These are phyloP conservation scores for Remorina albescens DNA, from an alignment of 2,797 vertebrate genomes.

Conservation along the genomic window DNA sequence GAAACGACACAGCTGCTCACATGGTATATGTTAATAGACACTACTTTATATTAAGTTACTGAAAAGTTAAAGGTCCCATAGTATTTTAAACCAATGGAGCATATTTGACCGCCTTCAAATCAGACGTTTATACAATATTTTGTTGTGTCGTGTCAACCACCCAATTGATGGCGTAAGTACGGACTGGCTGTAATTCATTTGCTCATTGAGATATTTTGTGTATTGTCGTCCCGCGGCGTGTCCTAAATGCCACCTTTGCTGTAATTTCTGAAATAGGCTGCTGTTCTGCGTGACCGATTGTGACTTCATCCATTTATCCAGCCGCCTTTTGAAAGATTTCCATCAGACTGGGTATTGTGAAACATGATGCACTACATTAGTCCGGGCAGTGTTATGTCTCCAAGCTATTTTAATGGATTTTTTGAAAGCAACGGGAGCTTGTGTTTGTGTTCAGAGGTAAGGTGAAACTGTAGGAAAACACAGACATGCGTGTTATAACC, in stretches of 20 bases:
- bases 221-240: background rate
- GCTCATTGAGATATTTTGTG: background rate
- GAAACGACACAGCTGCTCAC: no score
- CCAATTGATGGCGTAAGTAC: no score
- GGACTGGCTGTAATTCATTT: no score
- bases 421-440: conserved; percentile 16
- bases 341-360: conserved; percentile 28
- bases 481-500: background rate
- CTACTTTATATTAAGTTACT: no score
- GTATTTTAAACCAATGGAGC: no score
- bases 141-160: no score
- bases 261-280: background rate
- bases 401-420: conserved; percentile 52
- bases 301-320: conserved; percentile 24
- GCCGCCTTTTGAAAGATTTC: conserved; percentile 30
- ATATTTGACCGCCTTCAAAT: no score
- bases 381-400: conserved; percentile 36
- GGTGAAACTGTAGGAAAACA: conserved; percentile 13
- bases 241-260: background rate
- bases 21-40: no score
- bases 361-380: conserved; percentile 37
- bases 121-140: no score
- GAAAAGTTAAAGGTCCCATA: no score
- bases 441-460: conserved; percentile 10
- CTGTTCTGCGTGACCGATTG: background rate